Percentiles rank a stretch among this genome's conserved stretches.
Evolutionary conservation across 2,113 vertebrate genomes (phyloP).

Genomic region (Pampusana beccarii): DNA sequence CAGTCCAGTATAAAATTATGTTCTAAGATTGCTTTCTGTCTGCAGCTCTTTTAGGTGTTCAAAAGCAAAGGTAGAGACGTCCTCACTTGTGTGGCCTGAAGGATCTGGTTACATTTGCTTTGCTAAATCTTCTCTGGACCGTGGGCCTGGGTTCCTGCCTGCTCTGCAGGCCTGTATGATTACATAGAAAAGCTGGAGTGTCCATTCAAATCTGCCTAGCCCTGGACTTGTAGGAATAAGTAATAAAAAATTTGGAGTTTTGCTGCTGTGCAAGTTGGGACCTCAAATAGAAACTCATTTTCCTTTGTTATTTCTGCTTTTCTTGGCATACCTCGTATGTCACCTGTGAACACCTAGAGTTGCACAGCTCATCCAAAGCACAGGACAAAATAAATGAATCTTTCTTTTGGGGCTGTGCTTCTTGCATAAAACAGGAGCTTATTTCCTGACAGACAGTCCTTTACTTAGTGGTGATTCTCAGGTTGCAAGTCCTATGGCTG

Average conservation of each 20-base stretch:
- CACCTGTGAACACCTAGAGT: not conserved
- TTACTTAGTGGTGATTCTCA: not conserved
- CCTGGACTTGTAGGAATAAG: not conserved
- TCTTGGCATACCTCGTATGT: not conserved
- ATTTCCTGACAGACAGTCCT: not conserved
- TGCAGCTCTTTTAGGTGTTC: not conserved
- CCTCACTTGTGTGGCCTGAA: not conserved
- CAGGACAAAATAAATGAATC: not conserved
- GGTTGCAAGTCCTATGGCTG: not conserved
- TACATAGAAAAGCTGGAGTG: not conserved
- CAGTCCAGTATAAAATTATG: accelerated
- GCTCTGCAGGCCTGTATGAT: not conserved
- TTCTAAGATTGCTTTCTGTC: not conserved
- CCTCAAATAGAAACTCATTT: not conserved
- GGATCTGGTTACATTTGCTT: not conserved
- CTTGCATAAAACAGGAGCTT: not conserved
- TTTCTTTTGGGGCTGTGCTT: not conserved
- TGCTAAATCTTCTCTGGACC: not conserved
- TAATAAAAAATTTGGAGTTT: not conserved
- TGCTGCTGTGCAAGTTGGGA: not conserved
- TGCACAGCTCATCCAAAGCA: not conserved
- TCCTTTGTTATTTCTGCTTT: not conserved
- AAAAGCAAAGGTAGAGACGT: not conserved
- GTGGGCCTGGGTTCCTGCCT: not conserved
- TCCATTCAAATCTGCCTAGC: not conserved